phyloP scores from a whole-genome alignment of 2,888 invertebrate species.

The Folsomia candida region DNA sequence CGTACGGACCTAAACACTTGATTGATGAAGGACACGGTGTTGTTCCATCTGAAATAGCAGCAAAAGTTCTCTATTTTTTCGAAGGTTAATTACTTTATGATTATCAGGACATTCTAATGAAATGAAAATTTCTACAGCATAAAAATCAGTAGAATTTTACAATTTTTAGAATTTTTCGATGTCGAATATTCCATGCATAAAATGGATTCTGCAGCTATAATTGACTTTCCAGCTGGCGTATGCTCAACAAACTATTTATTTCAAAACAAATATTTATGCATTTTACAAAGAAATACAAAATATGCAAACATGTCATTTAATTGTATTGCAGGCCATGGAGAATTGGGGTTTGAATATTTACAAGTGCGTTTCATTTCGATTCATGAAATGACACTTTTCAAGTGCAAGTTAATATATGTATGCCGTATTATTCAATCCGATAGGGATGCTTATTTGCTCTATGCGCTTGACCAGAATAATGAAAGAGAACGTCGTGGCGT shows the following conservation, averaged over 20 bases:
- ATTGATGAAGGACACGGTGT: constrained; percentile 34
- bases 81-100: too few relatives aligned
- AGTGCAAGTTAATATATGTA: constrained; percentile 52
- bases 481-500: constrained; percentile 34
- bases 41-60: constrained; percentile 23
- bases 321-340: constrained; percentile 31
- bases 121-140: neutral
- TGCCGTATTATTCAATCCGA: neutral
- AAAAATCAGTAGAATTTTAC: constrained; percentile 1
- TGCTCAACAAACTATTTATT: neutral
- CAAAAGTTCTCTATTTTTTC: constrained; percentile 23
- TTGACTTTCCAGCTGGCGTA: constrained; percentile 41
- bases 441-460: constrained; percentile 25
- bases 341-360: constrained; percentile 42
- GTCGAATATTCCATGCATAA: constrained; percentile 36
- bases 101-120: neutral
- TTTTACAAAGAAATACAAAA: too few relatives aligned
- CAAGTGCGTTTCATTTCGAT: constrained; percentile 47
- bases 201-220: constrained; percentile 39
- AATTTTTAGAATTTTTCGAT: constrained; percentile 34
- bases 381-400: constrained; percentile 72
- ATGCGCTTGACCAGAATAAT: constrained; percentile 23
- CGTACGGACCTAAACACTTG: constrained; percentile 32
- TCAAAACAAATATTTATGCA: neutral
- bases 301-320: neutral